Conservation (phyloP, 2,888 invertebrate genomes). For the Philereme transversata region DNA sequence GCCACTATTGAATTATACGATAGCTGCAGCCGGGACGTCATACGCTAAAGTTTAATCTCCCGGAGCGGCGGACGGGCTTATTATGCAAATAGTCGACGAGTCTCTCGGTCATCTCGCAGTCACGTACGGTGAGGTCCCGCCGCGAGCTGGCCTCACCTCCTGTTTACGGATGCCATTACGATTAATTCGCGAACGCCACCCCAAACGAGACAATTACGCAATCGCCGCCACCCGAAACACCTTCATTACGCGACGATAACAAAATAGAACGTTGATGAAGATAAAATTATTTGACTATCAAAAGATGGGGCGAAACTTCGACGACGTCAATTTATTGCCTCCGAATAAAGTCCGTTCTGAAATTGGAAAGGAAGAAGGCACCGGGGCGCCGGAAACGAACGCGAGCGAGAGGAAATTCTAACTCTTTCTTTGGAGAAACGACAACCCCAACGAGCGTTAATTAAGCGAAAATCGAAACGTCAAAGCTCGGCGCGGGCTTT, state of each 20-base stretch:
- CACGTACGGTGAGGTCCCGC: conserved; percentile 63
- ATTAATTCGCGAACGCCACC: conserved; percentile 35
- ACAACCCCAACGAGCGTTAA: conserved; percentile 70
- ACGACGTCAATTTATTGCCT: conserved; percentile 71
- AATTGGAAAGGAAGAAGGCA: conserved; percentile 64
- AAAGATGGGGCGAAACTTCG: conserved; percentile 67
- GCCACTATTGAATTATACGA: conserved; percentile 81
- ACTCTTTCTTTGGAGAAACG: conserved; percentile 66
- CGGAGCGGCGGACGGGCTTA: conserved; percentile 75
- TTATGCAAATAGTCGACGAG: conserved; percentile 77
- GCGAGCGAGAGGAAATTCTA: conserved; percentile 63
- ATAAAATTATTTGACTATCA: conserved; percentile 76
- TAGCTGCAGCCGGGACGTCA: conserved; percentile 74
- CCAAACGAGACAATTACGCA: conserved; percentile 24
- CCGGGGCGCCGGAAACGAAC: conserved; percentile 58
- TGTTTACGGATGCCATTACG: conserved; percentile 33
- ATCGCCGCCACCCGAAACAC: conserved; percentile 45
- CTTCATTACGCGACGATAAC: conserved; percentile 62
- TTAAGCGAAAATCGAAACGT: conserved; percentile 82
- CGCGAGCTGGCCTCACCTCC: conserved; percentile 31
- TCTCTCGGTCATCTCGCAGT: conserved; percentile 69
- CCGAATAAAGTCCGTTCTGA: conserved; percentile 64
- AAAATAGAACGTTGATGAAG: conserved; percentile 64
- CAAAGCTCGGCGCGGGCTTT: conserved; percentile 74
- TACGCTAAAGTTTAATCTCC: conserved; percentile 81